These are phyloP conservation scores for Tromatobia lineatoria DNA, from an alignment of 2,888 invertebrate species.

Conservation along the genomic window DNA sequence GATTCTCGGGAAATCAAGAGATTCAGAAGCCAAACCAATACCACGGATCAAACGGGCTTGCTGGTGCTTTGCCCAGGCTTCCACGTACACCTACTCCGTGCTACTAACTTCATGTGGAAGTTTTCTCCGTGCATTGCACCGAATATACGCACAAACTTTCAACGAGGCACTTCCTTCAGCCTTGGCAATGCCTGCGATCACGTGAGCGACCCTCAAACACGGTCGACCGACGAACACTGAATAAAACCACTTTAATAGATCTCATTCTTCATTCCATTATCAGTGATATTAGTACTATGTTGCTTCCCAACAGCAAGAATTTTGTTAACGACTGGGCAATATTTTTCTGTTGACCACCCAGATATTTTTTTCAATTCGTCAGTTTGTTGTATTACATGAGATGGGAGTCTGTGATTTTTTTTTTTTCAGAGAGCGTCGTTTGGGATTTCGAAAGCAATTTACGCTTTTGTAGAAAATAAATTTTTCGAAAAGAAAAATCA, in stretches of 20 bases:
- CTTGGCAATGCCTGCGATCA: constrained; percentile 38
- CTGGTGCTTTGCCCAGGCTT: constrained; percentile 25
- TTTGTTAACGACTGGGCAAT: too few relatives aligned
- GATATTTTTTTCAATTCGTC: too few relatives aligned
- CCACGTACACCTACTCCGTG: constrained; percentile 3
- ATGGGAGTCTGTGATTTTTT: too few relatives aligned
- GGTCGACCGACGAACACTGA: constrained; percentile 29
- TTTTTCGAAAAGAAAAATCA: too few relatives aligned
- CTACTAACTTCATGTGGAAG: constrained; percentile 43
- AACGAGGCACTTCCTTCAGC: constrained; percentile 5
- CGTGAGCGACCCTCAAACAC: constrained; percentile 21
- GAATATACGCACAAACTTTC: constrained; percentile 48
- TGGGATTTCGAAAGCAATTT: too few relatives aligned
- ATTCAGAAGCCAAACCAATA: constrained; percentile 46
- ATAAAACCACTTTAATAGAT: constrained; percentile 15
- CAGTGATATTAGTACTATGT: too few relatives aligned
- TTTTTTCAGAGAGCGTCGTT: too few relatives aligned
- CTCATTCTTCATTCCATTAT: neutral
- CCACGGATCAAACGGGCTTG: constrained; percentile 52
- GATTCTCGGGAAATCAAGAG: neutral
- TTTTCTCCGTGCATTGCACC: constrained; percentile 43
- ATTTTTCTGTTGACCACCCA: too few relatives aligned
- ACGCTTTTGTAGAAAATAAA: too few relatives aligned
- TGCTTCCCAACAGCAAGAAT: too few relatives aligned
- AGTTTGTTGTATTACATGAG: too few relatives aligned